Base-by-base conservation (phyloP, 2,797 vertebrate species). In the Diplodus puntazzo region DNA sequence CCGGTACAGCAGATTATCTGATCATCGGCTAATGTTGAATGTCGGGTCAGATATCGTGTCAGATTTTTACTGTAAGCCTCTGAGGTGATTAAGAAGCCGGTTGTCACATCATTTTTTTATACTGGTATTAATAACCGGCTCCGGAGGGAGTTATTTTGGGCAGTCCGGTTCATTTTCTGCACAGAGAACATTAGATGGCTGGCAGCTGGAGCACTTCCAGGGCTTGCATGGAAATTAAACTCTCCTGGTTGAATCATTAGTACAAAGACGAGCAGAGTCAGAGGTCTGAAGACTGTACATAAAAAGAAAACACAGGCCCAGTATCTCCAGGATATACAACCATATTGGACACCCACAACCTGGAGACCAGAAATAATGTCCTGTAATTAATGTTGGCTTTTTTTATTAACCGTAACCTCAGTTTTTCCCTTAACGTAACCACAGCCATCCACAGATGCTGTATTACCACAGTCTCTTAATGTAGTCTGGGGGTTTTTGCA, bases 101-200 rank as follows among this genome's bases (percentile, higher is more conserved):
- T 21, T 46, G 27, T 63, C 60, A 54, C 60, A 65, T 27, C n/a
- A 21, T 34, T 52, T n/a, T 42, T 12, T 48, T 43, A 39, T 52
- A 34, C 34, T 34, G 34, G 34, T 34, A 39, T 60, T 30, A 53
- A 59, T 58, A 45, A 63, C 23, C 45, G 30, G 21, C 70, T 53
- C 52, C 53, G 39, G 16, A 16, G 17, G 48, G 43, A 45, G 53
- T 55, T 77, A 65, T 77, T 74, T 48, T 34, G 21, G 64, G 69
- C 43, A 30, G 8, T 54, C 1, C n/a, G 13, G 39, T 54, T 62
- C 21, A 43, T 67, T 69, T 65, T 73, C 69, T 60, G 30, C 53
- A 39, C 6, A 20, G 20, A 69, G 61, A 58, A 20, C 27, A 69
- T 42, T 11, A 23, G 54, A 42, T 61, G 25, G 12, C 63, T 27